Evolutionary conservation across 2,797 vertebrate genomes (phyloP).

Genomic region (Hydrocynus forskahlii): DNA sequence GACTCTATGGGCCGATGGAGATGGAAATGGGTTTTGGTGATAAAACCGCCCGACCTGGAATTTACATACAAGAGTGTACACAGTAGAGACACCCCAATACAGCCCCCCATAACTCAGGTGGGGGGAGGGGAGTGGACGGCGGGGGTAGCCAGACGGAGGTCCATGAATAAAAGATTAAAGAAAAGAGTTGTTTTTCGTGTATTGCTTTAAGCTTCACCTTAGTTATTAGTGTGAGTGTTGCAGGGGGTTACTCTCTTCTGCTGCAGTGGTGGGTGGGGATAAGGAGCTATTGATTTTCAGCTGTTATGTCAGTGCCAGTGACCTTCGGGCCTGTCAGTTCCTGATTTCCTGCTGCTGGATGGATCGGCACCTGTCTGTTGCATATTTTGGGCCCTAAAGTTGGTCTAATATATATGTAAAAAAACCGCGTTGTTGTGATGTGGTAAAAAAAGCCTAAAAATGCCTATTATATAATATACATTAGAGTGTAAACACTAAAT

Average conservation of each 20-base stretch:
- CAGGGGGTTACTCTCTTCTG: background rate
- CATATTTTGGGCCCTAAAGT: background rate
- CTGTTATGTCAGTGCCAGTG: background rate
- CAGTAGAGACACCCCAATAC: slow-evolving; percentile 27
- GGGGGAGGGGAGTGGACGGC: too few relatives aligned
- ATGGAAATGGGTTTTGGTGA: slow-evolving; percentile 50
- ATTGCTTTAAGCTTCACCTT: slow-evolving; percentile 33
- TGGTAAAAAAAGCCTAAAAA: too few relatives aligned
- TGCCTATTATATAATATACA: too few relatives aligned
- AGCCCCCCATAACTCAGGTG: slow-evolving; percentile 32
- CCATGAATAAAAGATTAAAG: slow-evolving; percentile 60
- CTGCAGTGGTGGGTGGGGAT: background rate
- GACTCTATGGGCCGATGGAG: slow-evolving; percentile 37
- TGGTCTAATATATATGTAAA: background rate
- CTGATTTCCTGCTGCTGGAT: slow-evolving; percentile 5
- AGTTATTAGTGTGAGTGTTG: background rate
- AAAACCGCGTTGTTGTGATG: too few relatives aligned
- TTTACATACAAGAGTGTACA: background rate
- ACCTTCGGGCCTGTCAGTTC: background rate
- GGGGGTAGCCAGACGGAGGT: slow-evolving; percentile 55
- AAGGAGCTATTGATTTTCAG: slow-evolving; percentile 24
- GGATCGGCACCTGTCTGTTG: slow-evolving; percentile 18
- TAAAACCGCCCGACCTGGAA: slow-evolving; percentile 31
- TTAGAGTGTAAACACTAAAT: too few relatives aligned
- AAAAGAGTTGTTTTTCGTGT: slow-evolving; percentile 22